A percentile compares a stretch with the other conserved stretches of the same genome.
Conservation (phyloP, 2,113 vertebrate species). For the Apteryx mantelli region DNA sequence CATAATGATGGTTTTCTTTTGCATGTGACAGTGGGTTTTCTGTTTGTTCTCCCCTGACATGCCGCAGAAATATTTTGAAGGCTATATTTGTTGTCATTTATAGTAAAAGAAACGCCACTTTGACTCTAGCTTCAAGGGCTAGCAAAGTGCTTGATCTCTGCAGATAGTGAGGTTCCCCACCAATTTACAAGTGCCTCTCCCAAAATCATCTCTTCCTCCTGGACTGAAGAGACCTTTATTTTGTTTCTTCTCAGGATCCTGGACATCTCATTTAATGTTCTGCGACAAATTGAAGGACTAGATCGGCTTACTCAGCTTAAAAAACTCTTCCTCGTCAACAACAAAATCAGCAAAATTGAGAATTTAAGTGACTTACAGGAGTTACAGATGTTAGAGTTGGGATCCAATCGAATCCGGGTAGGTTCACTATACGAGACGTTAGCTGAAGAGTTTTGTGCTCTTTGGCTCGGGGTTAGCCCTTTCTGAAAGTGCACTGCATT, state of each 20-base stretch:
- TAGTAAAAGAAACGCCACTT: background rate
- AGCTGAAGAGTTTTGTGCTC: background rate
- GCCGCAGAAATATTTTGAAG: background rate
- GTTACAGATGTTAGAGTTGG: slow-evolving; percentile 94
- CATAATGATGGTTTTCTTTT: background rate
- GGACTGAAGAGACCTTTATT: background rate
- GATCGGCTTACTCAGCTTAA: slow-evolving; percentile 87
- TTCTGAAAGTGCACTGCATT: background rate
- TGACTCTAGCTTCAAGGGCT: background rate
- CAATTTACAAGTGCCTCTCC: background rate
- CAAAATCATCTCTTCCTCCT: background rate
- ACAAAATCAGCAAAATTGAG: slow-evolving; percentile 91
- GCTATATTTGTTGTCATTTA: background rate
- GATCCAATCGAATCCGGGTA: slow-evolving; percentile 97
- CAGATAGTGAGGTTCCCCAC: background rate
- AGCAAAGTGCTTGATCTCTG: background rate
- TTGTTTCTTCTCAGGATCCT: slow-evolving; percentile 82
- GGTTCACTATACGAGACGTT: background rate
- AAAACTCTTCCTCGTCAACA: slow-evolving; percentile 97
- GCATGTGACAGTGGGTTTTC: background rate
- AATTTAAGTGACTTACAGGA: slow-evolving; percentile 85
- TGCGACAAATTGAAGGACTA: slow-evolving; percentile 92
- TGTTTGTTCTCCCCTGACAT: background rate
- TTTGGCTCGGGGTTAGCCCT: background rate
- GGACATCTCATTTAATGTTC: slow-evolving; percentile 95